Base-by-base conservation (phyloP, 2,113 vertebrate genomes). In the Aspiorhynchus laticeps region DNA sequence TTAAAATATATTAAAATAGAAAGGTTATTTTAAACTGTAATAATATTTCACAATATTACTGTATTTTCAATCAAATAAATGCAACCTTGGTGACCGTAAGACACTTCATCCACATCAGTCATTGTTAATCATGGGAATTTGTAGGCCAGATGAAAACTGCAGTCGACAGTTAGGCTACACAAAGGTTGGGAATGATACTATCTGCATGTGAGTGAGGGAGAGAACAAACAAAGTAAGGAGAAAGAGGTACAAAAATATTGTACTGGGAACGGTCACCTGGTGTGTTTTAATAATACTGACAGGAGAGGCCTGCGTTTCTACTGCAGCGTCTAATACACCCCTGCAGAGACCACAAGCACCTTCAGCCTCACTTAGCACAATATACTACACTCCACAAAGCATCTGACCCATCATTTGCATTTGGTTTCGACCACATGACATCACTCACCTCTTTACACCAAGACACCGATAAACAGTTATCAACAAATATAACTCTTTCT, bases 201-300 rank as follows among this genome's bases (percentile, higher is more conserved):
- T 19, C 11, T 75, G 21, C 31, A 38, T 59, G 21, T 79, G 24
- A 67, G 67, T n/a, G 24, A 24, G 38, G 33, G 24, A 24, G 33
- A 46, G 65, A 80, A 33, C 15, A 11, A 59, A 5, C 14, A 48
- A 8, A 28, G 31, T 61, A 26, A 63, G 36, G 2, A 46, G 19
- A 24, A 21, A 48, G 26, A 28, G 9, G 7, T 7, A 85, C 48
- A 28, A 28, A 56, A 51, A 69, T 59, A 33, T 28, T 80, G 7
- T 15, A 78, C 12, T 17, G 6, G 1, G n/a, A 76, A 28, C 9
- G 59, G 81, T 86, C 79, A 87, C n/a, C 80, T 87, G 73, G 89
- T 81, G 77, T 83, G 38, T 67, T 80, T 38, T 85, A 87, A 81
- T 81, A 90, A 46, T 88, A 87, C 87, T 87, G 88, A 88, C 12